Evolutionary conservation across 2,888 invertebrate species (phyloP).

Genomic region (Drosophila koepferae): DNA sequence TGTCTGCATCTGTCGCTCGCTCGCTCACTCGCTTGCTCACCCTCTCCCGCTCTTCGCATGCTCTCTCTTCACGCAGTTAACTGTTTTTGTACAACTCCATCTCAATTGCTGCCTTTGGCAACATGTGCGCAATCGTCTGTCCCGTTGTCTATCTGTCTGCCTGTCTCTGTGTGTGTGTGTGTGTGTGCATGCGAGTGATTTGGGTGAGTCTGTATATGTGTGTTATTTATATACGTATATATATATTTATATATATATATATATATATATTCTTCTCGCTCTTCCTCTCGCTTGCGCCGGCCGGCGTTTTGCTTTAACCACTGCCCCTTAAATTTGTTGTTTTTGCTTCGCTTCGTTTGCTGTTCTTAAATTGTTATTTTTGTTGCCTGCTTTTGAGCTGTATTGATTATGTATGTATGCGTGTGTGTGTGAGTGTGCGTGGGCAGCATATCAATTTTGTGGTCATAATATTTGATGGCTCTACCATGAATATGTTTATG

Average conservation of each 20-base stretch:
- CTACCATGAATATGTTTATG: slow-evolving; percentile 6
- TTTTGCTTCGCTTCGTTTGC: slow-evolving; percentile 11
- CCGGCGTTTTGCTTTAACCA: slow-evolving; percentile 16
- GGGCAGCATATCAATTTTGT: slow-evolving; percentile 15
- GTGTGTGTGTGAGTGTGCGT: background rate
- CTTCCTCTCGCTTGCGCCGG: slow-evolving; percentile 11
- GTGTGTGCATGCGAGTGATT: background rate
- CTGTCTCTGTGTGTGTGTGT: background rate
- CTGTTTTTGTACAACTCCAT: slow-evolving; percentile 24
- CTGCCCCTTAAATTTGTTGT: slow-evolving; percentile 36
- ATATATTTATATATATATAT: background rate
- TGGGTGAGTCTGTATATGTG: background rate
- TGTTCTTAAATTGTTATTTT: slow-evolving; percentile 19
- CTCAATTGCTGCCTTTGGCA: slow-evolving; percentile 61
- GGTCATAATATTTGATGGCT: slow-evolving; percentile 22
- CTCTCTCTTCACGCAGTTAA: slow-evolving; percentile 16
- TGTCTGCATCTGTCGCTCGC: slow-evolving; percentile 4
- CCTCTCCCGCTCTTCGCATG: background rate
- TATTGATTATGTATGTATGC: slow-evolving; percentile 20
- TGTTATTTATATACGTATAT: background rate
- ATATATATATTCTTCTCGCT: slow-evolving; percentile 5
- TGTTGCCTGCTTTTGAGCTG: slow-evolving; percentile 27
- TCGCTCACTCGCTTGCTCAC: background rate
- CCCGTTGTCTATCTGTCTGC: slow-evolving; percentile 1
- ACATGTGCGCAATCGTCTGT: slow-evolving; percentile 54